Percentiles rank a stretch among this genome's conserved stretches.
phyloP scores from a whole-genome alignment of 2,888 invertebrate genomes.

The Phaonia tiefii region DNA sequence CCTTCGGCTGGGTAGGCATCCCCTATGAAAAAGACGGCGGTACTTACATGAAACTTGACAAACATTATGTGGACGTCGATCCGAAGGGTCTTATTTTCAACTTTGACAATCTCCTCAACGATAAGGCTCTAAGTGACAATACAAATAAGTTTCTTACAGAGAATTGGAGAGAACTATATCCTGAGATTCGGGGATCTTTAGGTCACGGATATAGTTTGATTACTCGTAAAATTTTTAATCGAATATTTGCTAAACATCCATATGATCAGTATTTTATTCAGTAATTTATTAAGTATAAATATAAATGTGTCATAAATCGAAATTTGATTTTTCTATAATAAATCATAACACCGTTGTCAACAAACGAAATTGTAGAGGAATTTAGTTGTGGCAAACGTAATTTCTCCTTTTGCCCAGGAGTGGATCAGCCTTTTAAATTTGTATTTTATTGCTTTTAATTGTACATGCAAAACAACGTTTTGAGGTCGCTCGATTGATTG shows the following conservation, averaged over 20 bases:
- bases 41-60: slow-evolving; percentile 64
- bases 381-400: no score
- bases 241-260: slow-evolving; percentile 77
- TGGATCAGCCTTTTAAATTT: no score
- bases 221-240: slow-evolving; percentile 74
- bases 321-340: no score
- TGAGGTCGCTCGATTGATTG: no score
- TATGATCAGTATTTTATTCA: slow-evolving; percentile 40
- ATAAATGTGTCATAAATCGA: no score
- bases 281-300: no score
- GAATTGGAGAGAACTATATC: slow-evolving; percentile 76
- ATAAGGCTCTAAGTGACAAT: slow-evolving; percentile 79
- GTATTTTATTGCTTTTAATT: no score
- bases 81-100: slow-evolving; percentile 68
- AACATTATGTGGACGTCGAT: slow-evolving; percentile 51
- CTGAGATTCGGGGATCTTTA: slow-evolving; percentile 63
- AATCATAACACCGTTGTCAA: no score
- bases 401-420: no score
- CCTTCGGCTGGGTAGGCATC: slow-evolving; percentile 50
- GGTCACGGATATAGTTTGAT: slow-evolving; percentile 73
- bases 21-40: slow-evolving; percentile 60
- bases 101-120: slow-evolving; percentile 80
- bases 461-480: no score
- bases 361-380: no score
- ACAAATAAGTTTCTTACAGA: slow-evolving; percentile 81